These are phyloP conservation scores for Clitarchus hookeri DNA, from an alignment of 2,888 invertebrate species.

Conservation along the genomic window DNA sequence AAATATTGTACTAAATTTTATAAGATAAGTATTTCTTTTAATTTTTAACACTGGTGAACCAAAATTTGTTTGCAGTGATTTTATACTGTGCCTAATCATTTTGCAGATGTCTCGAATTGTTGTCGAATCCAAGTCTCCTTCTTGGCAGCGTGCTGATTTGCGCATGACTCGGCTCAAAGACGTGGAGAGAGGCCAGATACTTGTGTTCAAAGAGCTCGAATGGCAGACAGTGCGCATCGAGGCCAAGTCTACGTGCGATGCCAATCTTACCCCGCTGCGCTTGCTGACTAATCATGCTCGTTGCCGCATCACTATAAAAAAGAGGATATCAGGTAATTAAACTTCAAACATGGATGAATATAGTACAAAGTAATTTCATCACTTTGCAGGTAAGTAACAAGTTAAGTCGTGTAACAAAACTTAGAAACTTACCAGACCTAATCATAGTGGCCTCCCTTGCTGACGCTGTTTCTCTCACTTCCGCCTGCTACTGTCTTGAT, in stretches of 20 bases:
- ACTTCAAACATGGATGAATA: too few species aligned
- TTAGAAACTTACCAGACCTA: too few species aligned
- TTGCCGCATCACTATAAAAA: slow-evolving; percentile 95
- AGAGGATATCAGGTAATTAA: slow-evolving; percentile 76
- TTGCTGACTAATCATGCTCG: slow-evolving; percentile 92
- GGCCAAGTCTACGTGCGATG: slow-evolving; percentile 81
- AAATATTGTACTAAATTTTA: too few species aligned
- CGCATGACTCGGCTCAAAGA: slow-evolving; percentile 91
- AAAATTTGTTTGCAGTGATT: too few species aligned
- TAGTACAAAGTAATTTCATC: too few species aligned
- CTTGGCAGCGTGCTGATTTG: slow-evolving; percentile 86
- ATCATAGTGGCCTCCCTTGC: too few species aligned
- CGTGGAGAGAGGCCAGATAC: slow-evolving; percentile 81
- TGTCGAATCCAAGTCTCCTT: slow-evolving; percentile 92
- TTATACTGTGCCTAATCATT: slow-evolving; percentile 29
- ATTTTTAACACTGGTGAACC: too few species aligned
- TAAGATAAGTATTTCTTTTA: too few species aligned
- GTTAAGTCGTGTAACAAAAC: too few species aligned
- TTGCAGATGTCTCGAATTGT: slow-evolving; percentile 86
- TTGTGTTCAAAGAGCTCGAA: slow-evolving; percentile 95
- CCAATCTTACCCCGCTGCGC: slow-evolving; percentile 82
- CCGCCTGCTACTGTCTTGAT: too few species aligned
- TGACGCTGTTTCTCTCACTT: too few species aligned
- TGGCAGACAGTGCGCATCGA: slow-evolving; percentile 98
- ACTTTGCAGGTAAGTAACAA: too few species aligned